These are phyloP conservation scores for Berghia stephanieae DNA, from an alignment of 1,140 invertebrate genomes.

Conservation along the genomic window DNA sequence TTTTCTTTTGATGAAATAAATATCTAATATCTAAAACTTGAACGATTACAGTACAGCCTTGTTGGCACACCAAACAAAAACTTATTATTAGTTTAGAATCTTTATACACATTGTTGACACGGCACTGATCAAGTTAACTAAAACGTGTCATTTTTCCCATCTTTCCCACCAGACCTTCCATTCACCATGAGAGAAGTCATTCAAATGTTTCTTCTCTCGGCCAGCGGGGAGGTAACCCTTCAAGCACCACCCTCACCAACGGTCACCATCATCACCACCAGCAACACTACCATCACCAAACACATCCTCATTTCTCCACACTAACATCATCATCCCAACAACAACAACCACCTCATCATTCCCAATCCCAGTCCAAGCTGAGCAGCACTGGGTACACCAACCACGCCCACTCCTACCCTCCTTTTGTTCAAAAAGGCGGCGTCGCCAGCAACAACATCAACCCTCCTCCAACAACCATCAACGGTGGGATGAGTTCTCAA, in stretches of 20 bases:
- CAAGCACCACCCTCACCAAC: not conserved
- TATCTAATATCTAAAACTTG: not conserved
- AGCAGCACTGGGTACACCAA: not conserved
- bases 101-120: not conserved
- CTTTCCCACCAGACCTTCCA: not conserved
- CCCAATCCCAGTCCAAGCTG: too few species aligned
- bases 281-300: not conserved
- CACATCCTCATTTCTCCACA: too few species aligned
- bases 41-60: too few species aligned
- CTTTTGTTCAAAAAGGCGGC: too few species aligned
- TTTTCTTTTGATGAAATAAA: too few species aligned
- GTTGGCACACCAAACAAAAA: too few species aligned
- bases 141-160: not conserved
- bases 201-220: conserved; percentile 14
- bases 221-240: not conserved
- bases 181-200: conserved; percentile 17
- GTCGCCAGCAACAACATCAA: not conserved
- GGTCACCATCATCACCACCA: not conserved
- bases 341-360: too few species aligned
- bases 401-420: too few species aligned
- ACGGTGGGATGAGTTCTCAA: too few species aligned
- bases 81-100: not conserved
- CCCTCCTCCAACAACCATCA: not conserved
- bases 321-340: too few species aligned
- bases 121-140: not conserved